phyloP scores from a whole-genome alignment of 2,797 vertebrate genomes.

The Caiman crocodilus region DNA sequence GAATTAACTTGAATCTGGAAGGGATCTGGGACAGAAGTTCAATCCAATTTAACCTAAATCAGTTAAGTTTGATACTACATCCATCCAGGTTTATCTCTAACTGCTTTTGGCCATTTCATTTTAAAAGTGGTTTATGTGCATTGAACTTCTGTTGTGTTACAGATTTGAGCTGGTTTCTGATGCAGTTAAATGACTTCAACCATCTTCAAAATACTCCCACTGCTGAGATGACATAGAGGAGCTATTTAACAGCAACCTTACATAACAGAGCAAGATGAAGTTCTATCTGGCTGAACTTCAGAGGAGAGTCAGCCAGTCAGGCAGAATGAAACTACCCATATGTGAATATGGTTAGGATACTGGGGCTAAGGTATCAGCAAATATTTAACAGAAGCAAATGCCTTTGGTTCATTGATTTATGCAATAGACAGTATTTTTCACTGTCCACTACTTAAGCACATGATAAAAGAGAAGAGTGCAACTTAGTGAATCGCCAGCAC shows the following conservation, averaged over 20 bases:
- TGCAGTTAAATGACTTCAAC: background rate
- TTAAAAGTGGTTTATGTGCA: too few species aligned
- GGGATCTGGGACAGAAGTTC: too few species aligned
- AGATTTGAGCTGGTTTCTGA: background rate
- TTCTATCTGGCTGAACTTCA: background rate
- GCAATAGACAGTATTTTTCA: slow-evolving; percentile 18
- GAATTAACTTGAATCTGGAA: too few species aligned
- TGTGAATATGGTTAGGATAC: background rate
- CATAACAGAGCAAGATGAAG: background rate
- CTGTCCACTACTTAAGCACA: background rate
- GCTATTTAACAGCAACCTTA: background rate
- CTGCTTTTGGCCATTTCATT: too few species aligned
- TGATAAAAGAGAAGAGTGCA: slow-evolving; percentile 30
- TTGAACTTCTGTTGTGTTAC: too few species aligned
- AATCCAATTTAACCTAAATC: too few species aligned
- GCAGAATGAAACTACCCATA: background rate
- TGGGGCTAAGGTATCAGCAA: background rate
- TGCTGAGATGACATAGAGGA: background rate
- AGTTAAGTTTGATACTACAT: too few species aligned
- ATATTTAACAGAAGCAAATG: background rate
- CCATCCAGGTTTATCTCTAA: too few species aligned
- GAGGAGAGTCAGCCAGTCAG: background rate
- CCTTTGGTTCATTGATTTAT: background rate
- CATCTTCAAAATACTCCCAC: background rate
- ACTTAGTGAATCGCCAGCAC: slow-evolving; percentile 32